phyloP scores from a whole-genome alignment of 2,888 invertebrate species.

The Chrysolina oricalcia region DNA sequence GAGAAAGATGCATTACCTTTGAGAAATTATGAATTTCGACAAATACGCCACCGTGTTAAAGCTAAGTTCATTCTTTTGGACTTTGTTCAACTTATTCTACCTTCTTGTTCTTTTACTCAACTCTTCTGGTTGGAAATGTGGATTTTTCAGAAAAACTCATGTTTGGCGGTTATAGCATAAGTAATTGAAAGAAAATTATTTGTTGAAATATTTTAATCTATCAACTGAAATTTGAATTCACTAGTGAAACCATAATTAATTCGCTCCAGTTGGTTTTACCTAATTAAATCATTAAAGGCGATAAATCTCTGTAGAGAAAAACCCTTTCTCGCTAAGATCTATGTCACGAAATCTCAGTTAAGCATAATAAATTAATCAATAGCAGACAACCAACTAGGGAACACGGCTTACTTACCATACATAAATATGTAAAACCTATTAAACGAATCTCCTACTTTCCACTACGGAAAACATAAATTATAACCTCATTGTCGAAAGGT shows the following conservation, averaged over 20 bases:
- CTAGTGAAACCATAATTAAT: background rate
- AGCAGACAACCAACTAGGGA: conserved; percentile 38
- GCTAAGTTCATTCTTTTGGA: too few species aligned
- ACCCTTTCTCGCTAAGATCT: conserved; percentile 34
- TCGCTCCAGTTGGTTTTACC: background rate
- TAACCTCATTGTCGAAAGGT: conserved; percentile 41
- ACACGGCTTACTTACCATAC: conserved; percentile 40
- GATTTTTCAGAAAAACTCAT: too few species aligned
- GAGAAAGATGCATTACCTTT: too few species aligned
- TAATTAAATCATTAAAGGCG: conserved; percentile 6
- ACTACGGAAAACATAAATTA: conserved; percentile 42
- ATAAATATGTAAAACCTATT: conserved; percentile 45
- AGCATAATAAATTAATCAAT: conserved; percentile 43
- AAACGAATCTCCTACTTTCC: conserved; percentile 43
- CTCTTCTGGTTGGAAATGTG: too few species aligned
- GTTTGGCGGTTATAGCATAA: too few species aligned
- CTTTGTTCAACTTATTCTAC: too few species aligned
- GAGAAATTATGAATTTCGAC: too few species aligned
- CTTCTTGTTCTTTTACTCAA: too few species aligned
- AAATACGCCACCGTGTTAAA: too few species aligned
- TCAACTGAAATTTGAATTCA: background rate
- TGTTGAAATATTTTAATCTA: background rate
- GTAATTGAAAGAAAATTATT: too few species aligned
- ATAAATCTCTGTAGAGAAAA: background rate
- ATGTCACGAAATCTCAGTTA: conserved; percentile 41